Evolutionary conservation across 2,113 vertebrate genomes (phyloP).

Genomic region (Mobula birostris): DNA sequence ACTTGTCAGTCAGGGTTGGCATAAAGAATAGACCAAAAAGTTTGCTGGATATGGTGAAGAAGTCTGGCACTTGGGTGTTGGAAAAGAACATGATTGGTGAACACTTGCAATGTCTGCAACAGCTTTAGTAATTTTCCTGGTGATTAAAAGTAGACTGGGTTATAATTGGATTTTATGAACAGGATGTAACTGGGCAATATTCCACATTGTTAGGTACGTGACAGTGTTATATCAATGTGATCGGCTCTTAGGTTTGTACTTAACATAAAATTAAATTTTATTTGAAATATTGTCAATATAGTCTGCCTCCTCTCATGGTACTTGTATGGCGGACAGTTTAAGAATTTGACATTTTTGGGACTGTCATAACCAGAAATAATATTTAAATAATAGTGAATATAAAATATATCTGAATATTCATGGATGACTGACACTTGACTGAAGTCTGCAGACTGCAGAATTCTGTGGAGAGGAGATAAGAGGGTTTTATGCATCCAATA

Average conservation of each 20-base stretch:
- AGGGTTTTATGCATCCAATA: not conserved
- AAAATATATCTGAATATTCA: not conserved
- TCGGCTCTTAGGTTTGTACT: not conserved
- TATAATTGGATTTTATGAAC: too few relatives aligned
- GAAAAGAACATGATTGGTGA: too few relatives aligned
- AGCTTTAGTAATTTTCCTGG: too few relatives aligned
- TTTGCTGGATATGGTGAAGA: too few relatives aligned
- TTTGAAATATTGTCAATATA: not conserved
- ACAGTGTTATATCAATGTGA: too few relatives aligned
- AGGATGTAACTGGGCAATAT: too few relatives aligned
- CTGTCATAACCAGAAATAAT: not conserved
- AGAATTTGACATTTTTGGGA: not conserved
- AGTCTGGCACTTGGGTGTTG: too few relatives aligned
- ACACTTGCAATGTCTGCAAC: too few relatives aligned
- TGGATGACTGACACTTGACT: not conserved
- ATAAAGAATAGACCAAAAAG: too few relatives aligned
- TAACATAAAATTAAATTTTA: not conserved
- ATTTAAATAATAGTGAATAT: not conserved
- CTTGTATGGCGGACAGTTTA: not conserved
- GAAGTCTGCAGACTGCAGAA: not conserved
- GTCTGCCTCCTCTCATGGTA: not conserved
- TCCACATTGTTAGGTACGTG: too few relatives aligned
- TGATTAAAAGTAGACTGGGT: too few relatives aligned
- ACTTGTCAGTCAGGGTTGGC: too few relatives aligned
- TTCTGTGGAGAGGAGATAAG: not conserved